phyloP scores from a whole-genome alignment of 2,797 vertebrate genomes.

The Cirrhinus mrigala region DNA sequence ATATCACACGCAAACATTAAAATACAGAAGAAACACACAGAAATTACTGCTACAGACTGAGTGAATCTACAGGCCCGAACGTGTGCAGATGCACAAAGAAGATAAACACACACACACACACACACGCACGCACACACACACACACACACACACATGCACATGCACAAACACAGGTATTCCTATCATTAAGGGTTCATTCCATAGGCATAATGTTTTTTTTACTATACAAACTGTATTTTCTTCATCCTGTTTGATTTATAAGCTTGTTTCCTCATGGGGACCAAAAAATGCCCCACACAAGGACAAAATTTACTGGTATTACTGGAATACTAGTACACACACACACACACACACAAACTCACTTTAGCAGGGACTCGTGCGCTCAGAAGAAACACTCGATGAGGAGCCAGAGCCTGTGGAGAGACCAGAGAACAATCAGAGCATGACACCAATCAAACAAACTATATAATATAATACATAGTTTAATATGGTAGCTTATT shows the following conservation, averaged over 20 bases:
- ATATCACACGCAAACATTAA: slow-evolving; percentile 21
- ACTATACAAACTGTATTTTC: no score
- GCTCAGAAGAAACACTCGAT: slow-evolving; percentile 89
- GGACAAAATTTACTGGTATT: no score
- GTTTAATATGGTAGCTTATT: no score
- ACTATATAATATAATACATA: no score
- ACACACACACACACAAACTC: slow-evolving; percentile 47
- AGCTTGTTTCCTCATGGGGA: no score
- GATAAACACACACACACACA: slow-evolving; percentile 44
- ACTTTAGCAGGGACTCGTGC: slow-evolving; percentile 92
- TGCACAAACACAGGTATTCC: slow-evolving; percentile 37
- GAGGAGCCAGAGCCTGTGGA: slow-evolving; percentile 88
- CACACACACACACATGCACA: slow-evolving; percentile 51
- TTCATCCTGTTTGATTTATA: no score
- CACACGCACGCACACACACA: slow-evolving; percentile 35
- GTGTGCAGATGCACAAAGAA: neutral
- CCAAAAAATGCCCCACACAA: no score
- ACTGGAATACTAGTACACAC: neutral
- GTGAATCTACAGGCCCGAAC: neutral
- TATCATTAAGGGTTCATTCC: no score
- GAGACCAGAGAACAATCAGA: slow-evolving; percentile 48
- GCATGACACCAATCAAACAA: neutral
- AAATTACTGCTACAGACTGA: neutral
- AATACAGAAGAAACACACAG: slow-evolving; percentile 65
- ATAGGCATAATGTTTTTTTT: no score